Conservation (phyloP, 2,113 vertebrate species). For the Pterocles gutturalis region DNA sequence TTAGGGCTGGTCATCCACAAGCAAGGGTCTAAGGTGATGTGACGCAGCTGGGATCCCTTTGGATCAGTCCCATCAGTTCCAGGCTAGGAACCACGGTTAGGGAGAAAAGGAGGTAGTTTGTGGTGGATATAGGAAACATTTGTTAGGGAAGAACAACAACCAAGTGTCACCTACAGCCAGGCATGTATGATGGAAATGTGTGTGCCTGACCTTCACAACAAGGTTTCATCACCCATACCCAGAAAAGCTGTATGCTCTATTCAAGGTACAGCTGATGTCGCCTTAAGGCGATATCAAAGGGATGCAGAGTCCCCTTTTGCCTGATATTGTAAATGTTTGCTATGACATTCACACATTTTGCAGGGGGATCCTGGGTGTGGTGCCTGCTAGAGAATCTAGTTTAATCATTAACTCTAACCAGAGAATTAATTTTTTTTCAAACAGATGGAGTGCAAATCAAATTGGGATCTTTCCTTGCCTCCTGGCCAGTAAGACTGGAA, state of each 20-base stretch:
- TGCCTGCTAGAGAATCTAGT: not conserved
- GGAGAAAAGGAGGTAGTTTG: not conserved
- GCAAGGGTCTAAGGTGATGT: not conserved
- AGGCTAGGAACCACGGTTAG: not conserved
- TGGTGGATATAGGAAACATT: not conserved
- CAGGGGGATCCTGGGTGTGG: not conserved
- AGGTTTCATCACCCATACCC: not conserved
- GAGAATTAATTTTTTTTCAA: not conserved
- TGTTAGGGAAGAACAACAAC: not conserved
- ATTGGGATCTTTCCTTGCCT: not conserved
- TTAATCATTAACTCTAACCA: not conserved
- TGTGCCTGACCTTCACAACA: not conserved
- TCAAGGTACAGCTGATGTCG: not conserved
- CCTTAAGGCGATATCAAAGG: not conserved
- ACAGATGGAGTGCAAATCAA: not conserved
- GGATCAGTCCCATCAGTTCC: not conserved
- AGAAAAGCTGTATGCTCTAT: not conserved
- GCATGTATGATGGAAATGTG: not conserved
- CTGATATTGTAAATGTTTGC: not conserved
- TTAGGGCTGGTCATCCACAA: not conserved
- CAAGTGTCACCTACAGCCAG: not conserved
- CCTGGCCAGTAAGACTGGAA: not conserved
- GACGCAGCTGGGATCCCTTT: not conserved
- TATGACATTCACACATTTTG: not conserved
- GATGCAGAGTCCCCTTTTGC: not conserved